Percentiles rank a stretch among this genome's conserved stretches.
phyloP scores from a whole-genome alignment of 2,113 vertebrate species.

The Dasyurus viverrinus region DNA sequence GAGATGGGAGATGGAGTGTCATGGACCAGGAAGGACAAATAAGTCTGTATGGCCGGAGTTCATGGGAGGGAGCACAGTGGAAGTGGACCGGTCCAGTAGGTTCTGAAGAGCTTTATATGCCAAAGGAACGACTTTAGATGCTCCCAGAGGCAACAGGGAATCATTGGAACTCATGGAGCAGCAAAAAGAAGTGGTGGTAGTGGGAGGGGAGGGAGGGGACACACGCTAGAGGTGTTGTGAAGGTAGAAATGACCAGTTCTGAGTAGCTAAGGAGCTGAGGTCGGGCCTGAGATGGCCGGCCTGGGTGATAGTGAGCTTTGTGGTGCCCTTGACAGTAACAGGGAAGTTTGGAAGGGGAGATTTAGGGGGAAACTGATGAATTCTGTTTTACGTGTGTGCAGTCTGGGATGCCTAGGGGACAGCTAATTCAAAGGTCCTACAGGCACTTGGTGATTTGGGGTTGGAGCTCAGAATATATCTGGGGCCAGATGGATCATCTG shows the following conservation, averaged over 20 bases:
- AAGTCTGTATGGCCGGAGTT: not conserved
- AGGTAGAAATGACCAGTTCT: not conserved
- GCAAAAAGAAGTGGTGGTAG: no score
- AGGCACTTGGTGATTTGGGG: not conserved
- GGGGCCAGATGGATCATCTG: not conserved
- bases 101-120: not conserved
- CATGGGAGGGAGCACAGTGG: not conserved
- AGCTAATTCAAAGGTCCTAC: not conserved
- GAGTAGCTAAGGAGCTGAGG: not conserved
- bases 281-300: not conserved
- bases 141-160: not conserved
- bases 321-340: not conserved
- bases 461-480: not conserved
- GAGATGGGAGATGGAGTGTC: not conserved
- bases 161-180: not conserved
- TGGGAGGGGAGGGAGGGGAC: not conserved
- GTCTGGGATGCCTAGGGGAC: not conserved
- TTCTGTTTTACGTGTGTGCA: not conserved
- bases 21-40: not conserved
- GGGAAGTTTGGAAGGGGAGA: not conserved
- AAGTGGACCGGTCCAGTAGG: not conserved
- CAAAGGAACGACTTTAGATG: not conserved
- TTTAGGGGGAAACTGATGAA: not conserved
- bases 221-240: not conserved
- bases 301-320: not conserved